These are phyloP conservation scores for Chalcis sispes DNA, from an alignment of 2,888 invertebrate genomes.

Conservation along the genomic window DNA sequence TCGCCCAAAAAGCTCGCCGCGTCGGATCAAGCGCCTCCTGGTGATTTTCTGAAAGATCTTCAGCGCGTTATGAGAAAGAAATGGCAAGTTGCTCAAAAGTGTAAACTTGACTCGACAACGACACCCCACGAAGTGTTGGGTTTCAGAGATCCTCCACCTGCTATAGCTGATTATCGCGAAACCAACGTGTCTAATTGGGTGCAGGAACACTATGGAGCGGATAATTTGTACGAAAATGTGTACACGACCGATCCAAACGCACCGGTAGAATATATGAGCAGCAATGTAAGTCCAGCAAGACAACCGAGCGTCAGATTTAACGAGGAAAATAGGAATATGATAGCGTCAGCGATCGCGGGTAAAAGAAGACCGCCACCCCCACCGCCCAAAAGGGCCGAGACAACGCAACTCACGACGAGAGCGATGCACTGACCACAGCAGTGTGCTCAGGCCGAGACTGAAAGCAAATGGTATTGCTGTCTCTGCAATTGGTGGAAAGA, in stretches of 20 bases:
- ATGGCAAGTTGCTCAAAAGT: slow-evolving; percentile 95
- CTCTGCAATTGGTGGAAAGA: slow-evolving; percentile 72
- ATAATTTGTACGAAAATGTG: slow-evolving; percentile 88
- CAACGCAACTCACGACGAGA: slow-evolving; percentile 85
- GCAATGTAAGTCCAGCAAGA: slow-evolving; percentile 67
- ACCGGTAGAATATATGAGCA: slow-evolving; percentile 75
- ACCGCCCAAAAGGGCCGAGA: slow-evolving; percentile 92
- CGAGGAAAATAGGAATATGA: slow-evolving; percentile 73
- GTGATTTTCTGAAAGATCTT: slow-evolving; percentile 90
- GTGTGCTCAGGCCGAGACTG: slow-evolving; percentile 70
- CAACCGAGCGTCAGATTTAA: slow-evolving; percentile 68
- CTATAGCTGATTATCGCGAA: slow-evolving; percentile 85
- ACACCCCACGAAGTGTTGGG: slow-evolving; percentile 94
- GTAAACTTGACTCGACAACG: slow-evolving; percentile 90
- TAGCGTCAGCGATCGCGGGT: slow-evolving; percentile 73
- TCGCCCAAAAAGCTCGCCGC: slow-evolving; percentile 87
- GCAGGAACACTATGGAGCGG: slow-evolving; percentile 88
- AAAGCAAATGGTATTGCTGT: slow-evolving; percentile 71
- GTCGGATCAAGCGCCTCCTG: slow-evolving; percentile 85
- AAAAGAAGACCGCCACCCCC: slow-evolving; percentile 91
- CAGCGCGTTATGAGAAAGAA: slow-evolving; percentile 95
- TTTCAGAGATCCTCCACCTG: slow-evolving; percentile 87
- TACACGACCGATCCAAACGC: slow-evolving; percentile 76
- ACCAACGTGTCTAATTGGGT: slow-evolving; percentile 94
- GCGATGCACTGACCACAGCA: slow-evolving; percentile 76